phyloP scores from a whole-genome alignment of 2,113 vertebrate species.

The Tachuris rubrigastra region DNA sequence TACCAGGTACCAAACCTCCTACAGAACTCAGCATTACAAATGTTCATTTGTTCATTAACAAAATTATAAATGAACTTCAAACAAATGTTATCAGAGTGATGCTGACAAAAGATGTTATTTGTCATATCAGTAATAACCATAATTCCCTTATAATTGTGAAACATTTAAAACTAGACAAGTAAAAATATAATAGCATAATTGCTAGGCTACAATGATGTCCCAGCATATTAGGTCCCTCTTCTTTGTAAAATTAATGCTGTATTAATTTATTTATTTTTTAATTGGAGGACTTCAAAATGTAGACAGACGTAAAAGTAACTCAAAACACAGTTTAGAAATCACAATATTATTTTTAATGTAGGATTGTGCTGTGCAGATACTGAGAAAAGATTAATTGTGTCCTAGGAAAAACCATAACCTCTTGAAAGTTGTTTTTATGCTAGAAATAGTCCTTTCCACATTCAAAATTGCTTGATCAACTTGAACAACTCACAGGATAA shows the following conservation, averaged over 20 bases:
- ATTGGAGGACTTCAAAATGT: neutral
- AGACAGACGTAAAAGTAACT: neutral
- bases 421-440: neutral
- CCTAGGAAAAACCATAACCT: neutral
- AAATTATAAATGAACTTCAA: neutral
- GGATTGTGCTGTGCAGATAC: neutral
- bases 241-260: neutral
- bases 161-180: neutral
- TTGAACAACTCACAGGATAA: accelerated
- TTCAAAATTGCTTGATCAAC: neutral
- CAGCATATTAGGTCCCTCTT: neutral
- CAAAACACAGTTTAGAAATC: neutral
- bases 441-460: neutral
- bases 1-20: neutral
- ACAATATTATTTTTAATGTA: neutral
- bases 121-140: neutral
- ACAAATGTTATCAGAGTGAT: neutral
- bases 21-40: neutral
- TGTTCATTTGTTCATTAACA: neutral
- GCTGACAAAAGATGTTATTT: neutral
- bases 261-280: neutral
- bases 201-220: neutral
- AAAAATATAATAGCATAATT: neutral
- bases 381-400: neutral
- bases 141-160: neutral